Percentiles rank a stretch among this genome's conserved stretches.
phyloP scores from a whole-genome alignment of 2,797 vertebrate genomes.

The Gobionotothen gibberifrons region DNA sequence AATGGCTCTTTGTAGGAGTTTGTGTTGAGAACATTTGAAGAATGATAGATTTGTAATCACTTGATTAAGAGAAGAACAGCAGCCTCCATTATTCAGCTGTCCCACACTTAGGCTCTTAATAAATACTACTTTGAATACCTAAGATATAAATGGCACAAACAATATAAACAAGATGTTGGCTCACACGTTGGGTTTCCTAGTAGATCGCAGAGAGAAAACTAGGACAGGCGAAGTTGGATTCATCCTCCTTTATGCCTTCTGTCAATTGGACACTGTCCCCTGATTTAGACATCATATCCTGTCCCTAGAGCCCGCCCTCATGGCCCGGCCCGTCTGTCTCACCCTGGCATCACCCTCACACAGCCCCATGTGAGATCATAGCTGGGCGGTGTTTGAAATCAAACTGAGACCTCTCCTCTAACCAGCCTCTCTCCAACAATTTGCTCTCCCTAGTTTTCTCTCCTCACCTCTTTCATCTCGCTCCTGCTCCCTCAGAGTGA shows the following conservation, averaged over 20 bases:
- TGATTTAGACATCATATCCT: slow-evolving; percentile 72
- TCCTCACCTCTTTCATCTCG: slow-evolving; percentile 30
- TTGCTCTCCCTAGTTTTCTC: slow-evolving; percentile 11
- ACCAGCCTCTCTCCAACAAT: slow-evolving; percentile 3
- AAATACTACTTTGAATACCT: slow-evolving; percentile 41
- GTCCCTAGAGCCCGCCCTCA: slow-evolving; percentile 62
- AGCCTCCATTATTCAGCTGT: slow-evolving; percentile 57
- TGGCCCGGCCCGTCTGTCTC: slow-evolving; percentile 52
- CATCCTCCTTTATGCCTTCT: slow-evolving; percentile 71
- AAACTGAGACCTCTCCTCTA: slow-evolving; percentile 36
- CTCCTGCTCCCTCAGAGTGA: slow-evolving; percentile 22
- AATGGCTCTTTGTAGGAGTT: slow-evolving; percentile 50
- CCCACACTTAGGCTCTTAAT: slow-evolving; percentile 46
- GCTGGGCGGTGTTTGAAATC: slow-evolving; percentile 33
- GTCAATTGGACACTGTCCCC: slow-evolving; percentile 63
- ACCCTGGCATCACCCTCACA: slow-evolving; percentile 49
- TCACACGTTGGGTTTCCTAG: slow-evolving; percentile 22
- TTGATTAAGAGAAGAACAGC: slow-evolving; percentile 63
- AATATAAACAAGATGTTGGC: slow-evolving; percentile 69
- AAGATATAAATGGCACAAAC: slow-evolving; percentile 62
- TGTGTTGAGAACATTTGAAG: slow-evolving; percentile 51
- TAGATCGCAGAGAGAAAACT: slow-evolving; percentile 64
- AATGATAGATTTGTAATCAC: slow-evolving; percentile 67
- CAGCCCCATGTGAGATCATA: slow-evolving; percentile 25
- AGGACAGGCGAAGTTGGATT: slow-evolving; percentile 71